Evolutionary conservation across 2,113 vertebrate genomes (phyloP), one percentile per base, ranked within the genome.

Genomic region (Tychaedon coryphoeus): DNA sequence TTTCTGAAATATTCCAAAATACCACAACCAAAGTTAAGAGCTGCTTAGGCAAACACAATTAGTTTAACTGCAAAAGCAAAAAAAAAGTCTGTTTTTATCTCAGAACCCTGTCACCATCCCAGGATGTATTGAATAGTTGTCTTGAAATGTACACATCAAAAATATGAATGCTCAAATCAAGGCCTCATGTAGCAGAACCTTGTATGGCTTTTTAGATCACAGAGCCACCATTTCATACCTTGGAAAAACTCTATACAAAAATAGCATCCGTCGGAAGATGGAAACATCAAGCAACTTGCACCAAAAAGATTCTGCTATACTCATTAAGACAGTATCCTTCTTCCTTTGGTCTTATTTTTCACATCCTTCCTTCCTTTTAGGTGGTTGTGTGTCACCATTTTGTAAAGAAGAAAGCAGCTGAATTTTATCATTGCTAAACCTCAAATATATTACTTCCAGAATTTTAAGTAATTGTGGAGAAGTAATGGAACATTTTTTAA

Each of bases 311-410:
- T 85, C 95, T 90, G 78, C 51, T 87, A 81, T 23, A 70, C 65
- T 88, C 92, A 72, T 93, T 91, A 93, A 29, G 24, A 40, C 29
- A 84, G 61, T 33, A 88, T 50, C 61, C 75, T 88, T 94, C 82
- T 80, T 96, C 88, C 86, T 96, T 88, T 80, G 69, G 58, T 93
- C 86, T 95, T 85, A 50, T 94, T 96, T 95, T 88, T 93, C 82
- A 96, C n/a, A 88, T 96, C 79, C 92, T 94, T 96, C 93, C 95
- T 96, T 95, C 88, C 95, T 88, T 89, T 90, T 62, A 79, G 36
- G 45, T 76, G 92, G 26, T 24, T 62, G 4, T 26, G 56, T 92
- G 82, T 93, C 75, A 80, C 72, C 72, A 93, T 74, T 77, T 94
- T 74, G 40, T 53, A 64, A 58, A 90, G 78, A 90, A 93, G 48